Evolutionary conservation across 2,888 invertebrate species (phyloP).

Genomic region (Pammene aurita): DNA sequence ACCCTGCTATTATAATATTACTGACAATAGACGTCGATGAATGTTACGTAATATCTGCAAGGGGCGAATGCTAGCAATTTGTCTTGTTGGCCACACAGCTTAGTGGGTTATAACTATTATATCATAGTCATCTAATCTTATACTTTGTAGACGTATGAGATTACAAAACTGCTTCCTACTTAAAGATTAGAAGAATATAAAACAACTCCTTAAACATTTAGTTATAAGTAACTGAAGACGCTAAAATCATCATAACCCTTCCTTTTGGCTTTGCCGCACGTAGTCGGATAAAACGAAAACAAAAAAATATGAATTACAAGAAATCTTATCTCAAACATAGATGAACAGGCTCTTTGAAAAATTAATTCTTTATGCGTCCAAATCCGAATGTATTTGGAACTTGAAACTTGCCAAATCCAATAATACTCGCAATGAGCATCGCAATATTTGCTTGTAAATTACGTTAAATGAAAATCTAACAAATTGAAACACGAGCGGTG

Average conservation of each 20-base stretch:
- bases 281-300: no score
- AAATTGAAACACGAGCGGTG: not conserved
- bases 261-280: no score
- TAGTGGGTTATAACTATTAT: conserved; percentile 28
- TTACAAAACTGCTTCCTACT: conserved; percentile 32
- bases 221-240: no score
- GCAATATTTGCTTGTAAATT: not conserved
- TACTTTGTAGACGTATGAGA: conserved; percentile 24
- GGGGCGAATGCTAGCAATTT: conserved; percentile 27
- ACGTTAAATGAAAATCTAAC: conserved; percentile 3
- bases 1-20: conserved; percentile 28
- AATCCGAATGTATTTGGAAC: not conserved
- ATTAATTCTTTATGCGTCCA: not conserved
- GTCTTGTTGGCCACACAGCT: conserved; percentile 26
- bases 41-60: conserved; percentile 30
- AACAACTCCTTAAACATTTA: not conserved
- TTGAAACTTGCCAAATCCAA: conserved; percentile 7
- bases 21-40: conserved; percentile 31
- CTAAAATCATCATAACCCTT: no score
- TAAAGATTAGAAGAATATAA: conserved; percentile 3
- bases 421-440: not conserved
- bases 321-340: no score
- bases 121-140: conserved; percentile 24
- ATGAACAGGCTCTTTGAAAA: no score
- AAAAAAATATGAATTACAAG: no score